Base-by-base conservation (phyloP, 2,797 vertebrate species). In the Enteromius treurensis region DNA sequence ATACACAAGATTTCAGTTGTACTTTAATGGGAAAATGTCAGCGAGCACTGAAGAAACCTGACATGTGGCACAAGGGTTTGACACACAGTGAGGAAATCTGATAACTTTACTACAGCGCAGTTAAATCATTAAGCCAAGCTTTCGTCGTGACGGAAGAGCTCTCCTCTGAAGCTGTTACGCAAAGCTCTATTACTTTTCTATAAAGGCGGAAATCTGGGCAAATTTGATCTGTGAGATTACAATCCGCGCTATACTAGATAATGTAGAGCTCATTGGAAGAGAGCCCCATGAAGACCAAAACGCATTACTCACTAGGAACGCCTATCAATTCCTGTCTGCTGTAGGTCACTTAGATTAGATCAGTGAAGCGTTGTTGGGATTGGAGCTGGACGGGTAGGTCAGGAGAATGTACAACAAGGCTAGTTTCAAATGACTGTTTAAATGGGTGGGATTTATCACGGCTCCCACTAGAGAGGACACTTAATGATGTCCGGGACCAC, bases 181-280 rank as follows among this genome's bases (percentile, higher is more conserved):
- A 85, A 47, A 89, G 91, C 90, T 90, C 90, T 89, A 93, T 93
- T 93, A 91, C 88, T 92, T 91, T 89, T 89, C 87, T 85, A 90
- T 90, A 79, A 60, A 15, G 14, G 49, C 0, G 7, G 77, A 89
- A 90, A 90, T 88, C 75, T 86, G 84, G 51, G 88, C 88, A 93
- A 93, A 93, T 94, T 90, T 92, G 91, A 94, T 93, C 88, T 91
- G 90, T 70, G 86, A 93, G 91, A 95, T 93, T 93, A 92, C 91
- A 92, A 91, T 89, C 87, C 88, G 79, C 77, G 3, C 40, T 77
- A 58, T n/a, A 86, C 86, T 92, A 91, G 90, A 93, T 93, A 91
- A 94, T 94, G 92, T 91, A 92, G 90, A 93, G 88, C 91, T 91
- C 91, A 91, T 93, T 91, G 87, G 86, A 83, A 90, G 88, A 71